Base-by-base conservation (phyloP, 2,888 invertebrate species). In the Diabrotica balteata region DNA sequence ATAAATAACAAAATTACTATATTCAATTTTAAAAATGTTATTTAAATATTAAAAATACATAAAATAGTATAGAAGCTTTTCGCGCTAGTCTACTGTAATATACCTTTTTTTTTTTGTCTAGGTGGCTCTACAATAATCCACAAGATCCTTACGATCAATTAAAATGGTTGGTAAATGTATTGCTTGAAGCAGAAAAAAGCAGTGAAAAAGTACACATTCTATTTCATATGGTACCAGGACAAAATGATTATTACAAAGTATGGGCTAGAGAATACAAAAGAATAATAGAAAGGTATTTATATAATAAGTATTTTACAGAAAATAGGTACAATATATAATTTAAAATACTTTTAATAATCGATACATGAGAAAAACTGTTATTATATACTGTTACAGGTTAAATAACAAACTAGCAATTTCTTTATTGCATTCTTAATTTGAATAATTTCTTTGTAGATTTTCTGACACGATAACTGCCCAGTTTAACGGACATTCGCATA, bases 401-500 rank as follows among this genome's bases (percentile, higher is more conserved):
- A 32, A 32, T 32, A 32, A 3, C 2, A 32, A 32, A 32, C 32
- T 32, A 32, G 32, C 32, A 32, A 4, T 4, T 32, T 32, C 32
- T 32, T 32, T 17, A 17, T 17, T 17, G 2, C 17, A 17, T 17
- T 2, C 17, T 32, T 32, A 32, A 32, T 32, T 5, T 32, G 2
- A 32, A 32, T 32, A 0, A 2, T 32, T 32, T 5, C 32, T 32
- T 32, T 32, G 32, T 66, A 91, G 94, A 81, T 83, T 80, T 79
- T 95, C 96, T 0, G 94, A 96, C 77, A 91, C 96, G 50, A 85
- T 97, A 57, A 88, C 90, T 0, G 94, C 89, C 0, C 92, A 94
- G 80, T 95, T 95, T 81, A 93, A 91, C 78, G 95, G 94, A 0
- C 95, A 95, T 80, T 90, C 91, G 0, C 95, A 95, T 79, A 87